Evolutionary conservation across 1,140 invertebrate genomes (phyloP).

Genomic region (Spodoptera litura): DNA sequence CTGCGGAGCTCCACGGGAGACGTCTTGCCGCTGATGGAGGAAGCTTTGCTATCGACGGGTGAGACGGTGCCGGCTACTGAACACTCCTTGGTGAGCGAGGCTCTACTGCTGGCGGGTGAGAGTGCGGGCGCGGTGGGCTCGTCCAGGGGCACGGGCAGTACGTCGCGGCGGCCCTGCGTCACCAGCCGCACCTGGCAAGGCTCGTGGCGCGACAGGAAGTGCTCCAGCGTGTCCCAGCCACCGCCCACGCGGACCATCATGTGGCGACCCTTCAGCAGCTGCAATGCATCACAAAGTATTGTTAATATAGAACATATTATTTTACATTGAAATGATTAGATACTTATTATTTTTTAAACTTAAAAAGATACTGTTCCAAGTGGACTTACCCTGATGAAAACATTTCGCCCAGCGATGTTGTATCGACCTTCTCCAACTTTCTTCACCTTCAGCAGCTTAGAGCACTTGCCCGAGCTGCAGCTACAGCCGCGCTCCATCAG

Average conservation of each 20-base stretch:
- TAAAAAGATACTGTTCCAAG: not conserved
- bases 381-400: slow-evolving; percentile 90
- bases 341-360: too few relatives aligned
- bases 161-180: slow-evolving; percentile 81
- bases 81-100: slow-evolving; percentile 46
- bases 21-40: slow-evolving; percentile 62
- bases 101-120: slow-evolving; percentile 52
- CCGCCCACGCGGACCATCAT: slow-evolving; percentile 98
- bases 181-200: slow-evolving; percentile 93
- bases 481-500: slow-evolving; percentile 90
- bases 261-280: slow-evolving; percentile 94
- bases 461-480: slow-evolving; percentile 90
- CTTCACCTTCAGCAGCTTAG: slow-evolving; percentile 89
- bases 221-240: slow-evolving; percentile 96
- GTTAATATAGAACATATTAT: not conserved
- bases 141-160: slow-evolving; percentile 74
- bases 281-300: slow-evolving; percentile 58
- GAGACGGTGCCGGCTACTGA: slow-evolving; percentile 58
- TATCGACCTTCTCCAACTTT: slow-evolving; percentile 94
- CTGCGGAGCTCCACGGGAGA: slow-evolving; percentile 59
- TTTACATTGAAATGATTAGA: not conserved
- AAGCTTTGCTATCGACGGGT: slow-evolving; percentile 68
- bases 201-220: slow-evolving; percentile 96
- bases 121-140: slow-evolving; percentile 39
- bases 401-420: slow-evolving; percentile 92